A percentile compares a stretch with the other conserved stretches of the same genome.
Conservation (phyloP, 1,140 invertebrate species). For the Penaeus indicus region DNA sequence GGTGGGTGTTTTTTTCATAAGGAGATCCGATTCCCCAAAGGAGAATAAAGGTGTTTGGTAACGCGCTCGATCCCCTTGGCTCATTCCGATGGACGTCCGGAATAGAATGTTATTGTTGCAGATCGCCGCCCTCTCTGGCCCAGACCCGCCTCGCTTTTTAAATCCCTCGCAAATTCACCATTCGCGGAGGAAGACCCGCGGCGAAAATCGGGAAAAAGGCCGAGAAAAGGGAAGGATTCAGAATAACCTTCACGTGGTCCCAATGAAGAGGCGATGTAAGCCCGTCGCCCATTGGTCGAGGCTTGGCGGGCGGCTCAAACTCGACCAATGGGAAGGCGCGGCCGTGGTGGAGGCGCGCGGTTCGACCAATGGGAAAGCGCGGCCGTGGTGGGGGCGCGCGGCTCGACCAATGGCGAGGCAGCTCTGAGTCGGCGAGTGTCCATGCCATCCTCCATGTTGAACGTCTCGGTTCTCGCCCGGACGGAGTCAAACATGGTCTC, state of each 20-base stretch:
- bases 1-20: too few species aligned
- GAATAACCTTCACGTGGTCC: conserved; percentile 53
- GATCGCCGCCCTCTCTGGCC: too few species aligned
- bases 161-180: too few species aligned
- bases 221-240: neutral
- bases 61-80: too few species aligned
- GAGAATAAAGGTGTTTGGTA: too few species aligned
- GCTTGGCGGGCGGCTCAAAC: conserved; percentile 23
- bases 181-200: too few species aligned
- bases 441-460: conserved; percentile 36
- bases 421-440: neutral
- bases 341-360: neutral
- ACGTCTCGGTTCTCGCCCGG: conserved; percentile 27
- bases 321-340: conserved; percentile 2
- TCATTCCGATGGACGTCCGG: too few species aligned
- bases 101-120: too few species aligned
- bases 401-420: neutral
- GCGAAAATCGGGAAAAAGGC: too few species aligned
- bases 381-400: neutral
- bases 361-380: conserved; percentile 30
- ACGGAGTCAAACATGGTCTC: conserved; percentile 22
- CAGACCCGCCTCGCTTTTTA: too few species aligned
- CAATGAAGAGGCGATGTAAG: neutral
- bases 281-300: neutral
- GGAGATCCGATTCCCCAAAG: too few species aligned